Conservation (phyloP, 2,888 invertebrate genomes). For the Eumerus sabulonum region DNA sequence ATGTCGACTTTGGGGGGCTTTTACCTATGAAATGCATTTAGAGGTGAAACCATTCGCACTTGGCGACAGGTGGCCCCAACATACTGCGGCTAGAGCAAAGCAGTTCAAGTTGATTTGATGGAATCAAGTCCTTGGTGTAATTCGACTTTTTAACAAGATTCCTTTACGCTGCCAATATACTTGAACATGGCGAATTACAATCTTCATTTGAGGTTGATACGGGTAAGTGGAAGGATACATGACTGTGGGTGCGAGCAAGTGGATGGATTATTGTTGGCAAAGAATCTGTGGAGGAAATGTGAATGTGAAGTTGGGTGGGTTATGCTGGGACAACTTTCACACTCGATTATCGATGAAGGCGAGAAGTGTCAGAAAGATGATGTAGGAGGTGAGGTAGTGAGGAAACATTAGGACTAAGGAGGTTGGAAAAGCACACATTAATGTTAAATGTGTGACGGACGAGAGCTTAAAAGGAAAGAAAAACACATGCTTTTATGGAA, state of each 20-base stretch:
- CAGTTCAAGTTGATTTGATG: constrained; percentile 52
- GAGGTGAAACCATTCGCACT: constrained; percentile 14
- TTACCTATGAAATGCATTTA: constrained; percentile 35
- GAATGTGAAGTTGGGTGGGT: neutral
- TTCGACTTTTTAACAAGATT: constrained; percentile 68
- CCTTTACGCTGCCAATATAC: constrained; percentile 62
- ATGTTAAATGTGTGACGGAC: too few relatives aligned
- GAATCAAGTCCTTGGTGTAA: constrained; percentile 62
- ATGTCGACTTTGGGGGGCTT: constrained; percentile 48
- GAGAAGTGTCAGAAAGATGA: constrained; percentile 3
- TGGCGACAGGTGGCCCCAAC: neutral
- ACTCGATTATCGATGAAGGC: constrained; percentile 1
- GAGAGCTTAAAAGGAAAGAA: too few relatives aligned
- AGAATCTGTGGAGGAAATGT: neutral
- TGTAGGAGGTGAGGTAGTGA: too few relatives aligned
- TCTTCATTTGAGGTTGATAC: constrained; percentile 65
- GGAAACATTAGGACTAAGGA: too few relatives aligned
- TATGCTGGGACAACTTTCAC: constrained; percentile 43
- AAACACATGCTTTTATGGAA: too few relatives aligned
- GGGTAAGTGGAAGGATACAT: constrained; percentile 48
- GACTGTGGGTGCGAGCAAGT: constrained; percentile 24
- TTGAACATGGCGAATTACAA: constrained; percentile 63
- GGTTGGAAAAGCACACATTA: too few relatives aligned
- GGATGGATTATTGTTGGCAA: neutral
- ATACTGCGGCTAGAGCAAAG: neutral